phyloP scores from a whole-genome alignment of 1,140 invertebrate genomes.

The Bombus cullumanus region DNA sequence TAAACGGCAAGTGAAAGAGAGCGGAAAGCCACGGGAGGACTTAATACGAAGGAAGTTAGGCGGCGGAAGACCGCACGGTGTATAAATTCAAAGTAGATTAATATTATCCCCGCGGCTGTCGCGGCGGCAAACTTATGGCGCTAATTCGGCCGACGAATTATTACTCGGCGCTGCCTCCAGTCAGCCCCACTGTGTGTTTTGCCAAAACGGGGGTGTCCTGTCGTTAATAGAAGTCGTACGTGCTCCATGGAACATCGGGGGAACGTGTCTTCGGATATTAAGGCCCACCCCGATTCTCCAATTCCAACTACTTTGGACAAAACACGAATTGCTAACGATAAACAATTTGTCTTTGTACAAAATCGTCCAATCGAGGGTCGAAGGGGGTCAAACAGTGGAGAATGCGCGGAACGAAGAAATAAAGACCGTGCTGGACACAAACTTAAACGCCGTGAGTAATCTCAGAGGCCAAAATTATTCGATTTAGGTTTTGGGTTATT shows the following conservation, averaged over 20 bases:
- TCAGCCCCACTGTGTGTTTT: conserved; percentile 62
- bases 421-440: too few relatives aligned
- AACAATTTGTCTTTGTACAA: not conserved
- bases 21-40: conserved; percentile 42
- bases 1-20: not conserved
- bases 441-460: too few relatives aligned
- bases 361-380: not conserved
- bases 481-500: too few relatives aligned
- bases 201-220: conserved; percentile 57
- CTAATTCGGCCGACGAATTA: conserved; percentile 80
- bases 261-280: conserved; percentile 49
- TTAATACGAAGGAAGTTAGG: conserved; percentile 56
- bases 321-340: not conserved
- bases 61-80: conserved; percentile 62
- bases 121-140: conserved; percentile 79
- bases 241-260: conserved; percentile 47
- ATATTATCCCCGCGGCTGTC: conserved; percentile 80
- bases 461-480: too few relatives aligned
- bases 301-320: not conserved
- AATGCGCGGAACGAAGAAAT: too few relatives aligned
- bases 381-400: too few relatives aligned
- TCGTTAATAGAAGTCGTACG: conserved; percentile 70
- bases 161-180: conserved; percentile 70
- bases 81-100: conserved; percentile 82
- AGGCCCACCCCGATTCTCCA: not conserved